phyloP scores from a whole-genome alignment of 2,888 invertebrate species.

The Cerastis leucographa region DNA sequence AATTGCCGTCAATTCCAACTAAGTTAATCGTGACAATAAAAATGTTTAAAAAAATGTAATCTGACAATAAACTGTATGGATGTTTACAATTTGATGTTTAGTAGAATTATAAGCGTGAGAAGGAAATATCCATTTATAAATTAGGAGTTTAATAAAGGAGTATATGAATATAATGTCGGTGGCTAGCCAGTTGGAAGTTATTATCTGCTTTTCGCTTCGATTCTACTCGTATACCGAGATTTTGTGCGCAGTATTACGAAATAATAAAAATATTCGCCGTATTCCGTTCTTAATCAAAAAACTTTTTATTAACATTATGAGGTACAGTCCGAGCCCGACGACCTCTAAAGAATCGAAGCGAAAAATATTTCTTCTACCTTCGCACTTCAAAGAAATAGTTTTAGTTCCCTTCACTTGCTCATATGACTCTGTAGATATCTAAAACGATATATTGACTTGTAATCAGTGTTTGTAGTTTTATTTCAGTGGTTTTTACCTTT shows the following conservation, averaged over 20 bases:
- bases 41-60: conserved; percentile 75
- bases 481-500: conserved; percentile 23
- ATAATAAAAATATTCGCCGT: conserved; percentile 45
- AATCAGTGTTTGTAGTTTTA: conserved; percentile 44
- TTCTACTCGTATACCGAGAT: conserved; percentile 46
- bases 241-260: conserved; percentile 51
- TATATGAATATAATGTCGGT: conserved; percentile 62
- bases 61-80: conserved; percentile 80
- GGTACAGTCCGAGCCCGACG: conserved; percentile 78
- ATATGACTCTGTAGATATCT: conserved; percentile 41
- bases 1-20: conserved; percentile 84
- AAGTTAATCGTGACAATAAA: conserved; percentile 76
- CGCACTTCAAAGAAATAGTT: conserved; percentile 46
- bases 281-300: conserved; percentile 48
- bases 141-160: conserved; percentile 68
- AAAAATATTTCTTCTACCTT: conserved; percentile 57
- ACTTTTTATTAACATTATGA: conserved; percentile 69
- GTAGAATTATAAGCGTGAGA: conserved; percentile 75
- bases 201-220: conserved; percentile 71
- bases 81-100: conserved; percentile 83
- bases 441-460: conserved; percentile 53
- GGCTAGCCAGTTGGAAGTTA: conserved; percentile 61
- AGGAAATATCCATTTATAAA: conserved; percentile 67
- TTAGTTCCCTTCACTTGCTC: conserved; percentile 38
- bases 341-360: conserved; percentile 71